Evolutionary conservation across 2,888 invertebrate genomes (phyloP).

Genomic region (Cantharis lateralis): DNA sequence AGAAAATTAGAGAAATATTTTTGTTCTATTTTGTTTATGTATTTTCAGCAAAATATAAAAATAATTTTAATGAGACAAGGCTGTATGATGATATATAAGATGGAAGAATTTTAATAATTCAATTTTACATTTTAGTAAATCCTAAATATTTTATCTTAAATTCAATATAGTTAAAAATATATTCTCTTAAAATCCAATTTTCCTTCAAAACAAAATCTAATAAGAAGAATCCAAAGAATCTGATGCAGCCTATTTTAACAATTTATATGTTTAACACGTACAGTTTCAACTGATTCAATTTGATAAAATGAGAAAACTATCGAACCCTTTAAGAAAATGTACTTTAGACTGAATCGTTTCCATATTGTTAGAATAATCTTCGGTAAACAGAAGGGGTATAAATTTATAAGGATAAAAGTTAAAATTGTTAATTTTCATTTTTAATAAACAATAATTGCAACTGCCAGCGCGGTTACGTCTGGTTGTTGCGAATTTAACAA

Average conservation of each 20-base stretch:
- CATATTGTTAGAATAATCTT: conserved; percentile 8
- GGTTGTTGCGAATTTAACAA: neutral
- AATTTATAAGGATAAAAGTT: neutral
- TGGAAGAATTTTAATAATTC: neutral
- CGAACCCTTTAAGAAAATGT: conserved; percentile 13
- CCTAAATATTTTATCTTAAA: neutral
- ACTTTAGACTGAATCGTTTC: conserved; percentile 6
- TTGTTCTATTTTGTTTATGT: neutral
- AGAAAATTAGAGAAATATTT: neutral
- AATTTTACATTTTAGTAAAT: neutral
- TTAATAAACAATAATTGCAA: neutral
- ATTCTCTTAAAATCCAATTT: neutral
- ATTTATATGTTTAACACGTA: conserved; percentile 19
- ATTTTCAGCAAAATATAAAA: neutral
- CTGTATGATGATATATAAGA: neutral
- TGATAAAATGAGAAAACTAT: conserved; percentile 15
- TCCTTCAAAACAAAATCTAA: conserved; percentile 4
- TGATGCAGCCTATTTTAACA: neutral
- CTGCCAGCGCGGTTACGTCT: neutral
- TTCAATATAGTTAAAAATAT: neutral
- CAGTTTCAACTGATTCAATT: conserved; percentile 15
- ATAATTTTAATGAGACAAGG: neutral
- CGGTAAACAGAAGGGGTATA: neutral
- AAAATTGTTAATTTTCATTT: neutral
- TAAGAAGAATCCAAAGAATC: conserved; percentile 9